Evolutionary conservation across 2,797 vertebrate genomes (phyloP), one percentile per base, ranked within the genome.

Genomic region (Sebastes kiyomatsui): DNA sequence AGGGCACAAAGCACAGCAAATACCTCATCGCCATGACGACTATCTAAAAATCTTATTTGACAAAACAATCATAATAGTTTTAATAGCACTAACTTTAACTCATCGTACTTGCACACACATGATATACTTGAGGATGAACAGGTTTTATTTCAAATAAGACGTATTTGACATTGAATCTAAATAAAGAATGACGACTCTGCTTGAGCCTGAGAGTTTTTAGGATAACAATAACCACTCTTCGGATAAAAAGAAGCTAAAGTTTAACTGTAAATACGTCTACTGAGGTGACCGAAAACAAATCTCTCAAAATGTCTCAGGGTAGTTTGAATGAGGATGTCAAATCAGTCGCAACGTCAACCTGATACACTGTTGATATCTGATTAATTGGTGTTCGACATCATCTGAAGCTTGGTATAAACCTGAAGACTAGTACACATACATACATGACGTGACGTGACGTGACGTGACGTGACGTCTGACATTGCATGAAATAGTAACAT

Each of bases 11-110:
- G 22, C 42, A 70, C 22, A 80, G 0, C 42, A 75, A 74, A 81
- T 12, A 83, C 22, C 6, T 23, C 8, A 54, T 83, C 52, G 2
- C 75, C 80, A 75, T 72, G 72, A 67, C 78, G 67, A 79, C 72
- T 59, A 54, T 62, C 27, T 10, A 33, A 42, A 42, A 58, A 70
- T 28, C 49, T 33, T 16, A 27, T 22, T 60, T 22, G 20, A 72
- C 20, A 27, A 56, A 38, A 22, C 13, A 59, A 54, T n/a, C n/a
- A 22, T 22, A 22, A 33, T 6, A 18, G 14, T n/a, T 42, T 42
- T 52, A 18, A 46, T 28, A n/a, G 7, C 3, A 65, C 16, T 13
- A 6, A 54, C 3, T 6, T 68, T 54, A 16, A n/a, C 14, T 30
- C 6, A 38, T 38, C 1, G 22, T 6, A 42, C 7, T 46, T 18